Conservation (phyloP, 2,888 invertebrate species). For the Chironomus riparius region DNA sequence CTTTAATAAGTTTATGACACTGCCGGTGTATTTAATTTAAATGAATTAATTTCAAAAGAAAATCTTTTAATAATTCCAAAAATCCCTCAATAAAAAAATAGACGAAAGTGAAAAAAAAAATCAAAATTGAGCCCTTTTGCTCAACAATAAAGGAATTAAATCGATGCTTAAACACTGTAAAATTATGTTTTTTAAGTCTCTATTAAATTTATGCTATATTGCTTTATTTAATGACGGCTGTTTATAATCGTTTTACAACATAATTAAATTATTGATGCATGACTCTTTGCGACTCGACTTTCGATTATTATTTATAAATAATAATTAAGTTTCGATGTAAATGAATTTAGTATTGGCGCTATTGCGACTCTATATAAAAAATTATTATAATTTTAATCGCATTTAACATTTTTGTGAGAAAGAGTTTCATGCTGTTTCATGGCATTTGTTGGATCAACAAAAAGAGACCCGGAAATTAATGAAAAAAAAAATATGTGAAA, state of each 20-base stretch:
- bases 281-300: background rate
- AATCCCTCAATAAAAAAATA: too few species aligned
- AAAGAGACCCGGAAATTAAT: background rate
- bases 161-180: background rate
- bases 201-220: background rate
- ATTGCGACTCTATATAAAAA: background rate
- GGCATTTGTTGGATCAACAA: background rate
- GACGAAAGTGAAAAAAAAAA: too few species aligned
- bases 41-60: too few species aligned
- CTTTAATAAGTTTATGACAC: background rate
- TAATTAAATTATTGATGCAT: slow-evolving; percentile 22
- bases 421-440: background rate
- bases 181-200: background rate
- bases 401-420: background rate
- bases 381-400: background rate
- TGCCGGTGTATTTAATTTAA: background rate
- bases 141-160: too few species aligned
- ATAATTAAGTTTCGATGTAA: background rate
- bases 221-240: background rate
- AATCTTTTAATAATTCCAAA: too few species aligned
- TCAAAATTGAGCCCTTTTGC: too few species aligned
- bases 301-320: background rate
- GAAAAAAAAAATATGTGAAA: background rate
- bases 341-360: background rate
- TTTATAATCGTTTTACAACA: slow-evolving; percentile 23